Evolutionary conservation across 2,888 invertebrate species (phyloP).

Genomic region (Dichetophora obliterata): DNA sequence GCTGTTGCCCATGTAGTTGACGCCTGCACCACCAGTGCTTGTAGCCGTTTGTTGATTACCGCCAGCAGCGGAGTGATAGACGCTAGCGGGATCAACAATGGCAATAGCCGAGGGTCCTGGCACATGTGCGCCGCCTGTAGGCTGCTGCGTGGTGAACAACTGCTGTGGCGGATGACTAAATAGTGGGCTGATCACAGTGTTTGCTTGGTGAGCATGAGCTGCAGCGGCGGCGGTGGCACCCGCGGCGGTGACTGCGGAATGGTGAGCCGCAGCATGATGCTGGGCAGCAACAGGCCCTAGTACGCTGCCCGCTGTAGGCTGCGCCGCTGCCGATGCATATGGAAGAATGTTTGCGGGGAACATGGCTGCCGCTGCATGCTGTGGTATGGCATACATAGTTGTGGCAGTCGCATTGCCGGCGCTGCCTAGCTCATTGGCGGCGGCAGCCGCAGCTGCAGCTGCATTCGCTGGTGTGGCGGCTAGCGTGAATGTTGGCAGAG

Average conservation of each 20-base stretch:
- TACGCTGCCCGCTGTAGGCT: slow-evolving; percentile 47
- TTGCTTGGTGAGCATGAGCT: slow-evolving; percentile 61
- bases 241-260: slow-evolving; percentile 50
- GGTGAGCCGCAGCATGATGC: slow-evolving; percentile 36
- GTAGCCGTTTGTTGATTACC: slow-evolving; percentile 11
- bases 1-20: slow-evolving; percentile 50
- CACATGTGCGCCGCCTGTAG: slow-evolving; percentile 52
- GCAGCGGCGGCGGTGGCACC: slow-evolving; percentile 50
- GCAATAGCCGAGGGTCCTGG: slow-evolving; percentile 56
- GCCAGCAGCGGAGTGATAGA: slow-evolving; percentile 19
- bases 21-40: slow-evolving; percentile 46
- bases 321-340: slow-evolving; percentile 60
- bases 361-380: slow-evolving; percentile 66
- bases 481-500: slow-evolving; percentile 62
- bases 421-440: slow-evolving; percentile 55
- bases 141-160: slow-evolving; percentile 42
- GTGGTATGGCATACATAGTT: slow-evolving; percentile 68
- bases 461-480: slow-evolving; percentile 54
- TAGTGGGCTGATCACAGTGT: slow-evolving; percentile 67
- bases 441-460: slow-evolving; percentile 55
- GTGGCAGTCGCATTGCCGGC: slow-evolving; percentile 54
- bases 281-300: slow-evolving; percentile 45
- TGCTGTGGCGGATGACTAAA: slow-evolving; percentile 53
- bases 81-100: slow-evolving; percentile 52
- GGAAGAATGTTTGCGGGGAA: slow-evolving; percentile 69